Conservation (phyloP, 1,140 invertebrate genomes). For the Drosophila gunungcola region DNA sequence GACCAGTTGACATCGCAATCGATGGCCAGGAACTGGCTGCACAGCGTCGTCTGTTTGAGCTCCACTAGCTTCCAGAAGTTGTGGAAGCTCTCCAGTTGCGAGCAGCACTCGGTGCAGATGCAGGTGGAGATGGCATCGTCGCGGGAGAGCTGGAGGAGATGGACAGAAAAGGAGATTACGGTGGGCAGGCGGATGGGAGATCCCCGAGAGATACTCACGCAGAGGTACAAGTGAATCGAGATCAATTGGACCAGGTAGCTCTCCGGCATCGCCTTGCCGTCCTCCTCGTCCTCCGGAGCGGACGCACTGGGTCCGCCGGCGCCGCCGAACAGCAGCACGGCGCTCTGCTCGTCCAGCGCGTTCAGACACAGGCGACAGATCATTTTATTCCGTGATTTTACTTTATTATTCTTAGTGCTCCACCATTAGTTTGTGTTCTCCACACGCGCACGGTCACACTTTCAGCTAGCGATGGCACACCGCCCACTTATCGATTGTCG, state of each 20-base stretch:
- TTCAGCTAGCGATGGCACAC: conserved; percentile 1
- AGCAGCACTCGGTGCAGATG: conserved; percentile 68
- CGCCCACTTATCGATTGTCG: background rate
- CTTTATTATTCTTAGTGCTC: conserved; percentile 17
- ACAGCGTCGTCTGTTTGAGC: conserved; percentile 72
- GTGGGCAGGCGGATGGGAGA: too few relatives aligned
- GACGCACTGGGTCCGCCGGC: conserved; percentile 23
- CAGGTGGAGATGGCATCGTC: conserved; percentile 76
- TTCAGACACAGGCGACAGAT: conserved; percentile 78
- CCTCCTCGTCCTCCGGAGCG: conserved; percentile 29
- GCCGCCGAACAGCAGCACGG: conserved; percentile 57
- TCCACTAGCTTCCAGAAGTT: conserved; percentile 75
- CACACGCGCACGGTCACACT: conserved; percentile 19
- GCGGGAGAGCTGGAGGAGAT: conserved; percentile 53
- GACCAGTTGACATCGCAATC: conserved; percentile 77
- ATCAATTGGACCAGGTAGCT: conserved; percentile 78
- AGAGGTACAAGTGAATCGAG: conserved; percentile 78
- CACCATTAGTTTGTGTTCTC: conserved; percentile 28
- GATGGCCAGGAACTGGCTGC: conserved; percentile 71
- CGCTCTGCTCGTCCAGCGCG: conserved; percentile 63
- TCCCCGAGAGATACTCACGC: conserved; percentile 53
- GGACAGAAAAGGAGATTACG: background rate
- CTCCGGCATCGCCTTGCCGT: conserved; percentile 64
- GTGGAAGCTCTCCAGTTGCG: conserved; percentile 73
- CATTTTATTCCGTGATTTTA: conserved; percentile 58